phyloP scores from a whole-genome alignment of 2,888 invertebrate genomes.

The Psylliodes chrysocephalus region DNA sequence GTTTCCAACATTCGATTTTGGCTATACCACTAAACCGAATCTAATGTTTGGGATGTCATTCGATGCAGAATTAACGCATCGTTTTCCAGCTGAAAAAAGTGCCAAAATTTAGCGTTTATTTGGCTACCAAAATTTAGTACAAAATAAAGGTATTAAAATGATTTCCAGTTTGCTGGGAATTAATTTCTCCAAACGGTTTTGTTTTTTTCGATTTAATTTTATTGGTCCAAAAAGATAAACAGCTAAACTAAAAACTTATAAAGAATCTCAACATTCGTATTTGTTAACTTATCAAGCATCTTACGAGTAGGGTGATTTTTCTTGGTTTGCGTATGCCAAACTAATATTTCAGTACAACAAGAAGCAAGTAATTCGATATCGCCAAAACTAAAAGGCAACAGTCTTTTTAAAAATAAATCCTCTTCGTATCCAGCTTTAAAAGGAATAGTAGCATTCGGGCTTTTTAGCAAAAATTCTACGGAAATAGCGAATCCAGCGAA shows the following conservation, averaged over 20 bases:
- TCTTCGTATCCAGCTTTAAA: slow-evolving; percentile 80
- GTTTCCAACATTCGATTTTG: too few species aligned
- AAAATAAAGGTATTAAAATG: too few species aligned
- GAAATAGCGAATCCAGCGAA: slow-evolving; percentile 88
- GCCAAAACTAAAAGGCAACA: slow-evolving; percentile 72
- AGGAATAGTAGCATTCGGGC: slow-evolving; percentile 75
- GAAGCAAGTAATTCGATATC: slow-evolving; percentile 81
- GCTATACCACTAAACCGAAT: too few species aligned
- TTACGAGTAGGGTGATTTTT: background rate
- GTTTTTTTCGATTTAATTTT: too few species aligned
- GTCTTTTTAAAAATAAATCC: slow-evolving; percentile 77
- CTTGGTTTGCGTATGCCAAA: slow-evolving; percentile 14
- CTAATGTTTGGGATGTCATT: too few species aligned
- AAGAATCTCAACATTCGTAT: background rate
- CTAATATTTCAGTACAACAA: slow-evolving; percentile 72
- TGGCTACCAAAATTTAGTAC: too few species aligned
- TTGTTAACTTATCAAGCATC: background rate
- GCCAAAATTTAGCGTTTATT: too few species aligned
- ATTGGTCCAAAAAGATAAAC: too few species aligned
- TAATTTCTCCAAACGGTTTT: too few species aligned
- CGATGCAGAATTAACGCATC: too few species aligned
- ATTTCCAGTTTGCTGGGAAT: too few species aligned
- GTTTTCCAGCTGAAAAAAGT: too few species aligned
- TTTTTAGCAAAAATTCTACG: slow-evolving; percentile 70
- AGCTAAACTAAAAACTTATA: background rate